Base-by-base conservation (phyloP, 1,140 invertebrate genomes). In the Kradibia gibbosae region DNA sequence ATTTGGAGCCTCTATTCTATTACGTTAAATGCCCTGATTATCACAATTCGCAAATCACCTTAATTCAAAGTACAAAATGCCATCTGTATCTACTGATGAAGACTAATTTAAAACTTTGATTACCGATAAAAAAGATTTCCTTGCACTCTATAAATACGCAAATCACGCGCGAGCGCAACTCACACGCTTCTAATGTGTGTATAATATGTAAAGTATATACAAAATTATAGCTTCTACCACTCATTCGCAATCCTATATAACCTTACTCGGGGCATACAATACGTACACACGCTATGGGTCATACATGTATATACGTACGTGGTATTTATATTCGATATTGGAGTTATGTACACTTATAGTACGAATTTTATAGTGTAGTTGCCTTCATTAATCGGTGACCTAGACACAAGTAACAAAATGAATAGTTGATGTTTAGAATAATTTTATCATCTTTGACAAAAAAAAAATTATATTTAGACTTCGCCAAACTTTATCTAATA, bases 391-490 rank as follows among this genome's bases (percentile, higher is more conserved):
- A 25, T 15, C 28, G 45, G 55, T 71, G 62, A 15, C 50, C 60
- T 70, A 22, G 20, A 57, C 22, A 70, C 55, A 15, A 36, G 71
- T 53, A 48, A 28, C 36, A 80, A 36, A 3, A 80, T 80, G 78
- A 73, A 25, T 42, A 80, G 78, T 42, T 80, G 78, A 80, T 80
- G 70, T 80, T 73, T 72, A 80, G 25, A 57, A 60, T 60, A 45
- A 45, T 36, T 72, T 55, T 20, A 0, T 55, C 67, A 5, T 53
- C 8, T 8, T n/a, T 34, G 34, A 57, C 48, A 28, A 53, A 71
- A 25, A 34, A 28, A 53, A 71, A 25, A 34, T 71, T 11, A 31
- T 8, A 1, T 55, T 60, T 48, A 0, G 36, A 39, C 39, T 20
- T 60, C 17, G 22, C 22, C 62, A 28, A 60, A 3, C 8, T 13